Conservation (phyloP, 2,797 vertebrate species). For the Tamandua tetradactyla region DNA sequence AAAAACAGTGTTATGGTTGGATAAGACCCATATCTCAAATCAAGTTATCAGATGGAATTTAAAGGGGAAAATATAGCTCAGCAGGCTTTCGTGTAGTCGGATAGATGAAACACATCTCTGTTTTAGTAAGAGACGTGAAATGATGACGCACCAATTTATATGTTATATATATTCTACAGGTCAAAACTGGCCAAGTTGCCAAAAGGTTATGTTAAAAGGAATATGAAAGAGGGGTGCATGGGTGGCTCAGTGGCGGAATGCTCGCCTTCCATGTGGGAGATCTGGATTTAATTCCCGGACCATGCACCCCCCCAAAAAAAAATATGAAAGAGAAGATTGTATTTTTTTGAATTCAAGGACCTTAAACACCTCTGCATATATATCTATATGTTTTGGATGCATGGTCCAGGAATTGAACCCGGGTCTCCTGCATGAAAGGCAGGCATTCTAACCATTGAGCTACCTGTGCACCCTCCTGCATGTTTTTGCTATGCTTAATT, state of each 20-base stretch:
- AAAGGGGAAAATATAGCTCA: neutral
- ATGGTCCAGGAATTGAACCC: too few species aligned
- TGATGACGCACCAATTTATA: neutral
- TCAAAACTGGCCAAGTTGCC: neutral
- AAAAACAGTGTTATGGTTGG: neutral
- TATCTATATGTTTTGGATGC: too few species aligned
- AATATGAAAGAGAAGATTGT: slow-evolving; percentile 25
- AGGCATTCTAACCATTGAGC: too few species aligned
- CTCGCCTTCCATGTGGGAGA: too few species aligned
- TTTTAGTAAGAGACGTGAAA: slow-evolving; percentile 12
- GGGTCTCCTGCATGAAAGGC: too few species aligned
- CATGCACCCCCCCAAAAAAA: too few species aligned
- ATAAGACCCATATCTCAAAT: neutral
- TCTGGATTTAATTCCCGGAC: too few species aligned
- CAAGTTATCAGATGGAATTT: slow-evolving; percentile 7
- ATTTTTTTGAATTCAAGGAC: slow-evolving; percentile 57
- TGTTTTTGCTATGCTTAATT: neutral
- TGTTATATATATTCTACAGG: neutral
- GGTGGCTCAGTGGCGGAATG: too few species aligned
- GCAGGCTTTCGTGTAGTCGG: neutral
- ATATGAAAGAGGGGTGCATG: too few species aligned
- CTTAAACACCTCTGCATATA: slow-evolving; percentile 50
- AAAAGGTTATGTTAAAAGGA: neutral
- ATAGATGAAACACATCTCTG: slow-evolving; percentile 2
- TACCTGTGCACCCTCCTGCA: too few species aligned